These are phyloP conservation scores for Nyctalus aviator DNA, from an alignment of 2,797 vertebrate species.

Conservation along the genomic window DNA sequence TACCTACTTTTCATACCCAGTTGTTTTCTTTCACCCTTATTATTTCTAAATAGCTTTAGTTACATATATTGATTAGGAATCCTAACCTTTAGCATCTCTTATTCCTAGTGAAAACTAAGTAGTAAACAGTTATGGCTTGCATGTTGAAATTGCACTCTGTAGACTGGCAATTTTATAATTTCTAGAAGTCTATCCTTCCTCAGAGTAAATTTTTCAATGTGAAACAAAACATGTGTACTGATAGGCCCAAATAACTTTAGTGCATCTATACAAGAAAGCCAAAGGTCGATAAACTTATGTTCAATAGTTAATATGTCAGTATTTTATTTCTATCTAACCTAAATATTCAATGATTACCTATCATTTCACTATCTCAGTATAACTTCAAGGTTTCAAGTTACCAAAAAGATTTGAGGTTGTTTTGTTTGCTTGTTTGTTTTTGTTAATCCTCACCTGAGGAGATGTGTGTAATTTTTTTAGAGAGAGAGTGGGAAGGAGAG, in stretches of 20 bases:
- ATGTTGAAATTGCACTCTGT: background rate
- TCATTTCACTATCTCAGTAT: background rate
- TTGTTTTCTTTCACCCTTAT: background rate
- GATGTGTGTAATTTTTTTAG: too few species aligned
- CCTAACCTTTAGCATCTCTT: background rate
- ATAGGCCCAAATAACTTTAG: background rate
- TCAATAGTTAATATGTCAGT: background rate
- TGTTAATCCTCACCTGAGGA: too few species aligned
- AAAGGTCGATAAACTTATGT: background rate
- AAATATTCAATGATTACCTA: background rate
- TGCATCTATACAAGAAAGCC: background rate
- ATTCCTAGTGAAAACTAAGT: background rate
- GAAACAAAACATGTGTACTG: background rate
- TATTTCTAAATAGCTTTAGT: background rate
- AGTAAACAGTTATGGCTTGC: background rate
- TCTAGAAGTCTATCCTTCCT: background rate
- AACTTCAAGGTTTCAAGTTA: background rate
- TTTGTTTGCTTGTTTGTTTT: too few species aligned
- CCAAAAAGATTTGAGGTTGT: background rate
- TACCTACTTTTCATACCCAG: background rate
- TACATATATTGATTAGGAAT: background rate
- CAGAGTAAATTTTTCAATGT: background rate
- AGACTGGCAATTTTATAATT: background rate
- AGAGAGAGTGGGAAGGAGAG: too few species aligned
- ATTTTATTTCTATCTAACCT: constrained; percentile 4